These are phyloP conservation scores for Automeris io DNA, from an alignment of 2,888 invertebrate species.

Conservation along the genomic window DNA sequence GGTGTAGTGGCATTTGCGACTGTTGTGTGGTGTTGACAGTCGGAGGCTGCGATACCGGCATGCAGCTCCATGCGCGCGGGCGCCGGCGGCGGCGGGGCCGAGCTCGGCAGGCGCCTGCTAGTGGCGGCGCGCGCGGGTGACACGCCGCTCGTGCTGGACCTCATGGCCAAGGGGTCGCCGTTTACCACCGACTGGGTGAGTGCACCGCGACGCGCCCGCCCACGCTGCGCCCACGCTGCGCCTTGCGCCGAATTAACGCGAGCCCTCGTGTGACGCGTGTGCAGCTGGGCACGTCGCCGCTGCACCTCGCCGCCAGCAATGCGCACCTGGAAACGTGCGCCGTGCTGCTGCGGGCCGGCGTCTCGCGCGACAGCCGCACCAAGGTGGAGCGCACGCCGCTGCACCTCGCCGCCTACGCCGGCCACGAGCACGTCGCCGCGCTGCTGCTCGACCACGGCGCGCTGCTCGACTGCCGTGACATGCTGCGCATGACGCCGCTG, in stretches of 20 bases:
- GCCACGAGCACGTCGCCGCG: slow-evolving; percentile 85
- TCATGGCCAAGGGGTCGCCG: slow-evolving; percentile 92
- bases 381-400: slow-evolving; percentile 93
- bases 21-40: slow-evolving; percentile 4
- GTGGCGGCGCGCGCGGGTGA: slow-evolving; percentile 88
- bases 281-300: slow-evolving; percentile 91
- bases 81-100: slow-evolving; percentile 72
- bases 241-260: slow-evolving; percentile 93
- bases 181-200: slow-evolving; percentile 95
- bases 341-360: slow-evolving; percentile 89
- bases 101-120: slow-evolving; percentile 90
- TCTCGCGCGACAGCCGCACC: slow-evolving; percentile 91
- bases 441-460: slow-evolving; percentile 78
- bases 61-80: slow-evolving; percentile 8
- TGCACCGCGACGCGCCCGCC: not conserved
- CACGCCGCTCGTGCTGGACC: slow-evolving; percentile 83
- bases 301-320: slow-evolving; percentile 89
- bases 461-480: slow-evolving; percentile 44
- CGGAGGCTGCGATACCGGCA: slow-evolving; percentile 7
- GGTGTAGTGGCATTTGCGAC: not conserved
- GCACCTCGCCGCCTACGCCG: slow-evolving; percentile 92
- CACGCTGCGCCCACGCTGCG: no score
- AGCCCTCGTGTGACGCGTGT: not conserved
- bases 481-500: slow-evolving; percentile 85
- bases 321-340: slow-evolving; percentile 88